Evolutionary conservation across 2,888 invertebrate genomes (phyloP).

Genomic region (Eupithecia pulchellata): DNA sequence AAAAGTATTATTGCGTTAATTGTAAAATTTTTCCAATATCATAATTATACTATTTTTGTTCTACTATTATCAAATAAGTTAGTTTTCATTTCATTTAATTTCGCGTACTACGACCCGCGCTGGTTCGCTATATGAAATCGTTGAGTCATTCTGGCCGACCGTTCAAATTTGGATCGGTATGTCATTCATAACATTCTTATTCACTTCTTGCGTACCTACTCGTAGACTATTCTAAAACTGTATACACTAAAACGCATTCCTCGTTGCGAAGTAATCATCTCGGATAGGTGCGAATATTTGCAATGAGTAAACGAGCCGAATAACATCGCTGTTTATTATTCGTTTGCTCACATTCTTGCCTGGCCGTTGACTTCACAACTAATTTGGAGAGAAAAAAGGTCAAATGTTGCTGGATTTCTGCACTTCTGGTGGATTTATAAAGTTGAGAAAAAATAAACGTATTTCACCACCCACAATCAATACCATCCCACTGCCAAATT

Average conservation of each 20-base stretch:
- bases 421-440: neutral
- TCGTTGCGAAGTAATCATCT: slow-evolving; percentile 32
- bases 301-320: slow-evolving; percentile 29
- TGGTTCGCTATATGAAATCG: too few relatives aligned
- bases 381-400: neutral
- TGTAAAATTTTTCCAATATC: neutral
- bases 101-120: too few relatives aligned
- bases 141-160: too few relatives aligned
- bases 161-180: too few relatives aligned
- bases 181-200: neutral
- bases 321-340: slow-evolving; percentile 12
- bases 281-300: slow-evolving; percentile 34
- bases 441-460: neutral
- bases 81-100: too few relatives aligned
- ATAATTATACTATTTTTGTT: too few relatives aligned
- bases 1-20: too few relatives aligned
- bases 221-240: slow-evolving; percentile 44
- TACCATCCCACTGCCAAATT: neutral
- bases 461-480: neutral
- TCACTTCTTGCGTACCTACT: slow-evolving; percentile 12
- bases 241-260: slow-evolving; percentile 38
- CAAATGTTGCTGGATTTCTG: neutral
- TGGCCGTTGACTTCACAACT: slow-evolving; percentile 1
- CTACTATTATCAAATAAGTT: neutral
- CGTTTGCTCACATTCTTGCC: slow-evolving; percentile 1